phyloP scores from a whole-genome alignment of 2,888 invertebrate genomes.

The Drosophila flavopinicola region DNA sequence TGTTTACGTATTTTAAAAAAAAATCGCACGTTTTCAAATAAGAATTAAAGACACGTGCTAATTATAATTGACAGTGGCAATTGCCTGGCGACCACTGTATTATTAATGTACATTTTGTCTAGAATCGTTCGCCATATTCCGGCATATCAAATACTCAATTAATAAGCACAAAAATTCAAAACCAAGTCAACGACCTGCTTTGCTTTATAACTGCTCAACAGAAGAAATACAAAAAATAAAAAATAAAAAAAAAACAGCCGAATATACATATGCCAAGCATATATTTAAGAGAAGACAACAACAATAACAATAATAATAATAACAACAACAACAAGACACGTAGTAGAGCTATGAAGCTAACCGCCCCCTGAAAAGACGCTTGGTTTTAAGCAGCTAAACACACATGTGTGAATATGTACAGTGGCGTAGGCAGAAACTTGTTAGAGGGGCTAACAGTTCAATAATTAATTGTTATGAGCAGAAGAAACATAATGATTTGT shows the following conservation, averaged over 20 bases:
- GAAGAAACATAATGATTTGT: no score
- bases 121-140: constrained; percentile 53
- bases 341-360: constrained; percentile 40
- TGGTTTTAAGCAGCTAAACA: constrained; percentile 1
- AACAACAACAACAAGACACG: constrained; percentile 49
- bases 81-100: constrained; percentile 6
- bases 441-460: no score
- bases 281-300: constrained; percentile 56
- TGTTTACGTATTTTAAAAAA: no score
- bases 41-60: no score
- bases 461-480: no score
- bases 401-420: neutral
- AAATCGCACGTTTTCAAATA: no score
- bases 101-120: constrained; percentile 14
- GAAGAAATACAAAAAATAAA: constrained; percentile 32
- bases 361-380: constrained; percentile 18
- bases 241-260: constrained; percentile 29
- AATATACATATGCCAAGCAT: constrained; percentile 39
- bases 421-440: no score
- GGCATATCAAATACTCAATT: constrained; percentile 82
- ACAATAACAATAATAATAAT: constrained; percentile 48
- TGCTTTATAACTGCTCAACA: constrained; percentile 77
- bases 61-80: neutral
- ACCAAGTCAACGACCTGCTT: constrained; percentile 81
- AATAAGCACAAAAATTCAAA: constrained; percentile 79